Conservation (phyloP, 2,888 invertebrate species). For the Hetaerina titia region DNA sequence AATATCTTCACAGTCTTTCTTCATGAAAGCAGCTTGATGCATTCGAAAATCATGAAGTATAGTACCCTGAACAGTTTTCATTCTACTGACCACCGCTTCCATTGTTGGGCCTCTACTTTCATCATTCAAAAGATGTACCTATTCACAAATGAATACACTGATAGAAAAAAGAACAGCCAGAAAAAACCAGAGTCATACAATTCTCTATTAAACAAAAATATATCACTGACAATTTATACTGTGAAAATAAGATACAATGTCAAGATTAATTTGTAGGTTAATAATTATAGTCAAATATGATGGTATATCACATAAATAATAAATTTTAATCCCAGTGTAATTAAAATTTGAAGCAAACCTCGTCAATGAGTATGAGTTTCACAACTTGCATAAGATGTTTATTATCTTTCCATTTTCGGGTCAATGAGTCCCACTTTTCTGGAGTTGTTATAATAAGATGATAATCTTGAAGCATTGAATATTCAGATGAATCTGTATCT, state of each 20-base stretch:
- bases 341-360: conserved; percentile 77
- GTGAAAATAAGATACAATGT: conserved; percentile 17
- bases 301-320: background rate
- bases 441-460: conserved; percentile 89
- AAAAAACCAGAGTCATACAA: conserved; percentile 24
- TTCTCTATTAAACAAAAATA: background rate
- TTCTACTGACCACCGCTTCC: conserved; percentile 88
- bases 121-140: conserved; percentile 86
- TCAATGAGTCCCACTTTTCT: conserved; percentile 91
- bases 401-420: conserved; percentile 86
- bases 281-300: no score
- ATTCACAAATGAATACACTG: background rate
- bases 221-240: background rate
- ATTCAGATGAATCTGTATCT: conserved; percentile 85
- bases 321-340: background rate
- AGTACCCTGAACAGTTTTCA: conserved; percentile 85
- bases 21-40: background rate
- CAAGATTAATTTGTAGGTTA: no score
- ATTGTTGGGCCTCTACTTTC: conserved; percentile 85
- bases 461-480: conserved; percentile 75
- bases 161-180: conserved; percentile 63
- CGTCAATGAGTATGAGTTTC: conserved; percentile 86
- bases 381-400: conserved; percentile 82
- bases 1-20: background rate
- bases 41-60: conserved; percentile 69